phyloP scores from a whole-genome alignment of 2,888 invertebrate genomes.

The Megastigmus dorsalis region DNA sequence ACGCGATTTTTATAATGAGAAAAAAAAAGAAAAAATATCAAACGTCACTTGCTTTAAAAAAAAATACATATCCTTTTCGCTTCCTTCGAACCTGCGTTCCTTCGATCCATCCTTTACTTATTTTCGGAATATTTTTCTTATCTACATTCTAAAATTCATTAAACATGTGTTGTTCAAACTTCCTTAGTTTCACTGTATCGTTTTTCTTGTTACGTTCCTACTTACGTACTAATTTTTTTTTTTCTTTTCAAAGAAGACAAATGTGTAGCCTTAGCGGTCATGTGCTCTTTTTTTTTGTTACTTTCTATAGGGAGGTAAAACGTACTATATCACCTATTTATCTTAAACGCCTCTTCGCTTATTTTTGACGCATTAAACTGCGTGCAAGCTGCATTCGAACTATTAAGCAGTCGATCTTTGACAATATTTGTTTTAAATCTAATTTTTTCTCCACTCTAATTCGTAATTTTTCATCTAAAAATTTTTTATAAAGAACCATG shows the following conservation, averaged over 20 bases:
- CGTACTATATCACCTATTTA: constrained; percentile 11
- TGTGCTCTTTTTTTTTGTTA: constrained; percentile 38
- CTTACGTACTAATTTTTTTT: constrained; percentile 26
- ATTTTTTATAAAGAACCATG: constrained; percentile 20
- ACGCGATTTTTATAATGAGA: constrained; percentile 1
- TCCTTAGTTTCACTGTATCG: neutral
- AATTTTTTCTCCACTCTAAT: neutral
- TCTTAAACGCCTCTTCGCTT: constrained; percentile 12
- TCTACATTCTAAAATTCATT: constrained; percentile 9
- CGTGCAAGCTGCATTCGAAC: constrained; percentile 20
- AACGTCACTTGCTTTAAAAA: constrained; percentile 15
- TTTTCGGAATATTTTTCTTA: neutral
- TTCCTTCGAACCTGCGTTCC: constrained; percentile 44
- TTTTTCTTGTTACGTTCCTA: constrained; percentile 15
- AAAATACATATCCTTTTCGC: constrained; percentile 21
- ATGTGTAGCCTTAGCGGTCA: constrained; percentile 25
- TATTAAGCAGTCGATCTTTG: constrained; percentile 25
- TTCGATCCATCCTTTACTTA: constrained; percentile 1
- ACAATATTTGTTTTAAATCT: constrained; percentile 3
- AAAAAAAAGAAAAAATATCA: constrained; percentile 20
- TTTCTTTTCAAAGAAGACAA: constrained; percentile 16
- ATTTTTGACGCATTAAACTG: constrained; percentile 33
- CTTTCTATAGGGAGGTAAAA: constrained; percentile 36
- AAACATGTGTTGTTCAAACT: neutral
- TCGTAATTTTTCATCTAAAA: constrained; percentile 30